phyloP scores from a whole-genome alignment of 2,113 vertebrate genomes.

The Oreochromis spilurus region DNA sequence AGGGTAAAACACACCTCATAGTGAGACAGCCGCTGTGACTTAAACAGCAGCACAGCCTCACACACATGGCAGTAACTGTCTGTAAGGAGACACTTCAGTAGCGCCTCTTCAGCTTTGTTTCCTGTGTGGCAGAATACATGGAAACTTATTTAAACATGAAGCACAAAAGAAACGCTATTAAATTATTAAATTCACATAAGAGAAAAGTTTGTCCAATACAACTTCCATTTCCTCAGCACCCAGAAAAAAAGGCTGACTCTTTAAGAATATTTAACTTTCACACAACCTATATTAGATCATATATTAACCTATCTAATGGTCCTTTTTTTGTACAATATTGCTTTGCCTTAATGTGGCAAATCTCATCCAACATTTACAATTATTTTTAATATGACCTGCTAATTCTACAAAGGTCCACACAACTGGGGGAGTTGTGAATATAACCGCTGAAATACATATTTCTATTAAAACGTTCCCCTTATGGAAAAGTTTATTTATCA shows the following conservation, averaged over 20 bases:
- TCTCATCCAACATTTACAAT: not conserved
- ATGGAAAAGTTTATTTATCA: not conserved
- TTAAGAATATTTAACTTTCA: not conserved
- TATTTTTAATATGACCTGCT: not conserved
- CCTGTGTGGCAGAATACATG: constrained; percentile 18
- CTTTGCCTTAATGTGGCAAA: not conserved
- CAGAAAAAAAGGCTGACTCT: not conserved
- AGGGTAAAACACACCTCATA: constrained; percentile 75
- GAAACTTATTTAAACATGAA: not conserved
- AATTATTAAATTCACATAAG: not conserved
- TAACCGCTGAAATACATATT: not conserved
- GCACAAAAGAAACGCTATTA: not conserved
- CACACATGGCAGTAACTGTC: constrained; percentile 82
- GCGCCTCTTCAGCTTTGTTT: constrained; percentile 29
- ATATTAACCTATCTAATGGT: not conserved
- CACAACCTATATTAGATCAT: not conserved
- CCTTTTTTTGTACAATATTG: not conserved
- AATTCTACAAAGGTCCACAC: not conserved
- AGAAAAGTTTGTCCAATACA: not conserved
- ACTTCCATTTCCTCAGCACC: not conserved
- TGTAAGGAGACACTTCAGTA: constrained; percentile 71
- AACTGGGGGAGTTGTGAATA: not conserved
- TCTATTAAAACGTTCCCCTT: not conserved
- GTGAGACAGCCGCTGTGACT: constrained; percentile 80
- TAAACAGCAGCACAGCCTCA: constrained; percentile 74